A percentile compares a stretch with the other conserved stretches of the same genome.
phyloP scores from a whole-genome alignment of 2,797 vertebrate species.

The Sebastes vulpes region DNA sequence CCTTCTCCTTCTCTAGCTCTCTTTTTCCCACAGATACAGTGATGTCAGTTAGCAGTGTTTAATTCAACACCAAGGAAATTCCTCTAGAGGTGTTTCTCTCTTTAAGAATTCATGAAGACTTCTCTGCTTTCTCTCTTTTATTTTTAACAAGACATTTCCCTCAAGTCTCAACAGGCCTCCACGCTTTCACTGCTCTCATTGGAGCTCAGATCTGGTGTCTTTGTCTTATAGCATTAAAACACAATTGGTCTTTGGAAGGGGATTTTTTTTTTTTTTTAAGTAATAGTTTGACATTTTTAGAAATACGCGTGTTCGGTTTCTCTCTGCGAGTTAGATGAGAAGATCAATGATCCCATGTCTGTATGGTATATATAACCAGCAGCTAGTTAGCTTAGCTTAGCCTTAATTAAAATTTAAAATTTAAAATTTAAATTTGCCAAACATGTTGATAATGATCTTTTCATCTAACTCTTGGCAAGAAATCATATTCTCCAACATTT shows the following conservation, averaged over 20 bases:
- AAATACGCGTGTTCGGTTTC: neutral
- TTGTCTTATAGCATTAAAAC: neutral
- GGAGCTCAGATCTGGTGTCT: neutral
- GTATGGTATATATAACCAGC: neutral
- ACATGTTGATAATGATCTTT: neutral
- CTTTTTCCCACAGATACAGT: neutral
- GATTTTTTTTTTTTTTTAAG: neutral
- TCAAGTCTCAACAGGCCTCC: neutral
- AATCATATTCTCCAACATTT: neutral
- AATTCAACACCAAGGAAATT: neutral
- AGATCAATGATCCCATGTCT: neutral
- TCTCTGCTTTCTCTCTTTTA: neutral
- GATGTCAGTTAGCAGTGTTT: neutral
- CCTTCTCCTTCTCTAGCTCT: neutral
- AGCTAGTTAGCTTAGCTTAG: neutral
- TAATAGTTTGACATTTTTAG: neutral
- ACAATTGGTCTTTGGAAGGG: neutral
- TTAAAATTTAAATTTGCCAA: neutral
- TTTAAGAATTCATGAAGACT: conserved; percentile 22
- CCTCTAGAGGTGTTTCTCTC: neutral
- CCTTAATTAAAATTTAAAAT: too few relatives aligned
- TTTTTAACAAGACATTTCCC: neutral
- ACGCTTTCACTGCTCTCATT: neutral
- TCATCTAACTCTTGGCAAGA: neutral
- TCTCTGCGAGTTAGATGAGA: neutral